These are phyloP conservation scores for Platygyra sinensis DNA, from an alignment of 64 coral and sea anemone genomes.

Conservation along the genomic window DNA sequence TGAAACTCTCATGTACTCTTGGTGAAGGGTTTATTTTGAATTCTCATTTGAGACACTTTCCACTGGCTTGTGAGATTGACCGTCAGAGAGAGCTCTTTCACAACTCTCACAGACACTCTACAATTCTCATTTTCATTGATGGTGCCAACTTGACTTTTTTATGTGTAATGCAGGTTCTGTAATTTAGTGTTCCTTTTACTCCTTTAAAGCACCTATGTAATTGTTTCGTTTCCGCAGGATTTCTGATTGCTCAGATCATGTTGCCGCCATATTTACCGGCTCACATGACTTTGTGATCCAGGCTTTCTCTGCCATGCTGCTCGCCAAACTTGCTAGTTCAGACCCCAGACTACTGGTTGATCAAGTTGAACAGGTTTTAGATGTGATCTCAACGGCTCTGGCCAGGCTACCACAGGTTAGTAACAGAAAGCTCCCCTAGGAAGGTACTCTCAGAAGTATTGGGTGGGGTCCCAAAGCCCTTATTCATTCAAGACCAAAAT, in stretches of 20 bases:
- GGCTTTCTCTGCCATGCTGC: slow-evolving; percentile 35
- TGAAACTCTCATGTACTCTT: too few species aligned
- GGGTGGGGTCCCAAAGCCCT: background rate
- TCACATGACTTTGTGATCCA: slow-evolving; percentile 40
- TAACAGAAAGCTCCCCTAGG: background rate
- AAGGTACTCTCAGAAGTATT: background rate
- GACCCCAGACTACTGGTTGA: slow-evolving; percentile 4
- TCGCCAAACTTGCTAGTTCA: slow-evolving; percentile 33
- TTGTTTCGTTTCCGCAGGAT: slow-evolving; percentile 29
- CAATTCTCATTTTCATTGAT: too few species aligned
- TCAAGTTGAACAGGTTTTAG: background rate
- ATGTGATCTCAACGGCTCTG: background rate
- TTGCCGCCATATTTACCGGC: slow-evolving; percentile 15
- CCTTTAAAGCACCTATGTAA: background rate
- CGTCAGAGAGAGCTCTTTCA: too few species aligned
- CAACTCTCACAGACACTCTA: too few species aligned
- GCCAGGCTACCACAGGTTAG: slow-evolving; percentile 13
- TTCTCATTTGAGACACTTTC: too few species aligned
- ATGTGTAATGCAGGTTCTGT: too few species aligned
- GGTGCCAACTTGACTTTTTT: too few species aligned
- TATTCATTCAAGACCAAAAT: background rate
- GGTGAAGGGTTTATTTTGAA: too few species aligned
- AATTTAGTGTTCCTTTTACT: too few species aligned
- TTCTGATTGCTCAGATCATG: slow-evolving; percentile 12
- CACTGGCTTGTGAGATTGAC: too few species aligned